Evolutionary conservation across 2,797 vertebrate genomes (phyloP).

Genomic region (Notolabrus celidotus): DNA sequence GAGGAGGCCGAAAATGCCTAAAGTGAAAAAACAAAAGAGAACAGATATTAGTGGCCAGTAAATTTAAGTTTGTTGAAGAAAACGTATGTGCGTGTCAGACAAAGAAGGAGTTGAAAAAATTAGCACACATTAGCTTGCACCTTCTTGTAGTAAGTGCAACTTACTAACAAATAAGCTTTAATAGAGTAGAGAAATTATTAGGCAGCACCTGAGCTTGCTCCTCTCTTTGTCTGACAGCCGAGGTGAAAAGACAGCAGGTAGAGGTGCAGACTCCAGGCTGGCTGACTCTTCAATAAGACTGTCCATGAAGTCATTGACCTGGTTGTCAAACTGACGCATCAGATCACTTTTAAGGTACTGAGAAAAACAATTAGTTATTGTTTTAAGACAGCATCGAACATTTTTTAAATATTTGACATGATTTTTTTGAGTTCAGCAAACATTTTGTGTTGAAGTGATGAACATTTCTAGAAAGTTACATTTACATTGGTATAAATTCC

Average conservation of each 20-base stretch:
- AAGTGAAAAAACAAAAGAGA: constrained; percentile 20
- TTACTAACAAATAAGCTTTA: too few species aligned
- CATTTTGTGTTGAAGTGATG: too few species aligned
- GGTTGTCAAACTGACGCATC: constrained; percentile 92
- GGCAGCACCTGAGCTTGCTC: constrained; percentile 86
- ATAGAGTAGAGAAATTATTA: neutral
- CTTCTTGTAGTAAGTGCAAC: neutral
- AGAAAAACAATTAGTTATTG: neutral
- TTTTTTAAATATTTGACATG: too few species aligned
- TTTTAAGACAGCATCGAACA: too few species aligned
- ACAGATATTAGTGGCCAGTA: neutral
- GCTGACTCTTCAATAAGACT: constrained; percentile 91
- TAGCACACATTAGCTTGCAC: fast-evolving
- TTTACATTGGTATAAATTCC: too few species aligned
- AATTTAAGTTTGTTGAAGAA: neutral
- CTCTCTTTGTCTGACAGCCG: constrained; percentile 85
- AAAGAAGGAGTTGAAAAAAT: neutral
- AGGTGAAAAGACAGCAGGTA: constrained; percentile 82
- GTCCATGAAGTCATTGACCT: constrained; percentile 93
- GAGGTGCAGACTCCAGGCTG: constrained; percentile 83
- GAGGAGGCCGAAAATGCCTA: constrained; percentile 85
- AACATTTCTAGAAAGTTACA: too few species aligned
- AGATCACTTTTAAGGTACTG: constrained; percentile 92
- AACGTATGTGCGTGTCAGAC: too few species aligned
- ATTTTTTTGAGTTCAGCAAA: too few species aligned